phyloP scores from a whole-genome alignment of 2,888 invertebrate genomes.

The Plebejus anna region DNA sequence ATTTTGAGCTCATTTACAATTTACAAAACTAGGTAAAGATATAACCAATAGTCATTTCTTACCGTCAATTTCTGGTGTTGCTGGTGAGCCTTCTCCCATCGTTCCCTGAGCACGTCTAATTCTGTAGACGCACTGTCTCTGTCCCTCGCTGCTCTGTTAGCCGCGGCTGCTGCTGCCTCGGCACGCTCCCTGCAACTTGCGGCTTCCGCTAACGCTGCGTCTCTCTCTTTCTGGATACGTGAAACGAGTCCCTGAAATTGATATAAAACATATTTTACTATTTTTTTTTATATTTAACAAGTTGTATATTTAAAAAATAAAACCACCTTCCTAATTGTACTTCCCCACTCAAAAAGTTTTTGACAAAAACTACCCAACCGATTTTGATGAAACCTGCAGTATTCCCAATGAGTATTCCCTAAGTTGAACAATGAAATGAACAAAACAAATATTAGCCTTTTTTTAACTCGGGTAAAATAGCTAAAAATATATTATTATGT shows the following conservation, averaged over 20 bases:
- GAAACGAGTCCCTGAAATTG: conserved; percentile 83
- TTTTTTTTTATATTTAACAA: neutral
- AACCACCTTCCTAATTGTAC: too few relatives aligned
- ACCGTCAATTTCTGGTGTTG: conserved; percentile 92
- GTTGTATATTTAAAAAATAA: too few relatives aligned
- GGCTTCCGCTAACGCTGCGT: conserved; percentile 88
- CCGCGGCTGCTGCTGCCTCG: conserved; percentile 89
- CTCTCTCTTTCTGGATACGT: conserved; percentile 93
- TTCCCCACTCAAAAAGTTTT: neutral
- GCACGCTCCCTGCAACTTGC: conserved; percentile 90
- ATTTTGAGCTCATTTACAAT: neutral
- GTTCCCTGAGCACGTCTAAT: conserved; percentile 90
- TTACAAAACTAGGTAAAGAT: neutral
- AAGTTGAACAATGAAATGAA: too few relatives aligned
- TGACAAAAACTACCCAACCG: neutral
- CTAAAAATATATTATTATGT: too few relatives aligned
- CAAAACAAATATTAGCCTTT: too few relatives aligned
- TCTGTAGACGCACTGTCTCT: conserved; percentile 91
- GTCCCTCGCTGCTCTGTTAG: conserved; percentile 90
- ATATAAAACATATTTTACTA: neutral
- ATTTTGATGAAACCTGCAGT: too few relatives aligned
- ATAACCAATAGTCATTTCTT: conserved; percentile 34
- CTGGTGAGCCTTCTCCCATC: conserved; percentile 92
- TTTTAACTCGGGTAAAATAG: too few relatives aligned
- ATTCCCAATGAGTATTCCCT: too few relatives aligned